These are phyloP conservation scores for Patella vulgata DNA, from an alignment of 1,140 invertebrate genomes.

Conservation along the genomic window DNA sequence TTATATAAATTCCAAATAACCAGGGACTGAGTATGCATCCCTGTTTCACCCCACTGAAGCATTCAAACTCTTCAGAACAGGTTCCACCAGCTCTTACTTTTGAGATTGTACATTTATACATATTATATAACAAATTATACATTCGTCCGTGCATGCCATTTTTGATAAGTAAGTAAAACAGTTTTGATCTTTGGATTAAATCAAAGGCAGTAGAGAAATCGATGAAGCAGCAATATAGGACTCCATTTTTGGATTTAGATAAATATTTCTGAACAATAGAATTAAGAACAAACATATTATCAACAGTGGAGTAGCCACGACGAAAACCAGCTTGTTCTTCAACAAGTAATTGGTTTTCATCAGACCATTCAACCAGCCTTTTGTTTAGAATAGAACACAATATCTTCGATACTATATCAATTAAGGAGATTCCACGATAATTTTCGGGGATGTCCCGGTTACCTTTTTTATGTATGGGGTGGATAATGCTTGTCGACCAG, in stretches of 20 bases:
- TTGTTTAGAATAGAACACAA: constrained; percentile 11
- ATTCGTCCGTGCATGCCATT: too few relatives aligned
- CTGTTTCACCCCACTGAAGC: too few relatives aligned
- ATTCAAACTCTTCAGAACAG: too few relatives aligned
- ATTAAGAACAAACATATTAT: constrained; percentile 19
- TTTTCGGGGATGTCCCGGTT: constrained; percentile 13
- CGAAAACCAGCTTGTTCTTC: constrained; percentile 17
- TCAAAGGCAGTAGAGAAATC: too few relatives aligned
- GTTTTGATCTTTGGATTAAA: too few relatives aligned
- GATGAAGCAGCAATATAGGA: too few relatives aligned
- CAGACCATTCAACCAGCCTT: constrained; percentile 15
- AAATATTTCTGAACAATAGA: constrained; percentile 16
- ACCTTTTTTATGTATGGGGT: constrained; percentile 15
- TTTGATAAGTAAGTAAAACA: too few relatives aligned
- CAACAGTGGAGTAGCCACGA: constrained; percentile 4
- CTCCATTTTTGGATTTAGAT: constrained; percentile 1
- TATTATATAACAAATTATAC: too few relatives aligned
- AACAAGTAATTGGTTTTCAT: constrained; percentile 1
- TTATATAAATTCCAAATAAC: too few relatives aligned
- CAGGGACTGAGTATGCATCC: too few relatives aligned
- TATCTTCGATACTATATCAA: constrained; percentile 16
- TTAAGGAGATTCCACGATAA: constrained; percentile 17
- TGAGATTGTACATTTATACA: too few relatives aligned
- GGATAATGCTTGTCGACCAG: constrained; percentile 8
- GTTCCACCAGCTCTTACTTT: too few relatives aligned